Evolutionary conservation across 2,797 vertebrate species (phyloP).

Genomic region (Sus cebifrons): DNA sequence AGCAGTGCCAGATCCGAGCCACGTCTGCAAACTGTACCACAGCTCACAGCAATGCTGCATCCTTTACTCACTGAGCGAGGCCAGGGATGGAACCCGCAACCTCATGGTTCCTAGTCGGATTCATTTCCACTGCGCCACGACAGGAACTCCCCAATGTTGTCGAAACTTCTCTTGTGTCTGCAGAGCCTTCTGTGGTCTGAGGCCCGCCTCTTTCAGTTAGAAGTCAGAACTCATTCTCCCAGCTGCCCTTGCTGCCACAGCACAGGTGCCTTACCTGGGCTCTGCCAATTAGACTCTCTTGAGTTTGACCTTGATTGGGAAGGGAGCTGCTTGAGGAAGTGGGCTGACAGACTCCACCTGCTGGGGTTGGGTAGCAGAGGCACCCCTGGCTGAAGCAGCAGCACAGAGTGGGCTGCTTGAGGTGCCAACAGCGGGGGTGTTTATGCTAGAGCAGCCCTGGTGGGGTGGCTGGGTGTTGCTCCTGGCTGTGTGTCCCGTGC

Average conservation of each 20-base stretch:
- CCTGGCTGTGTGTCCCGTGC: not conserved
- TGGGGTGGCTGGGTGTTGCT: not conserved
- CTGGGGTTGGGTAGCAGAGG: not conserved
- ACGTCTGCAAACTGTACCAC: no score
- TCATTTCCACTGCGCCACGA: no score
- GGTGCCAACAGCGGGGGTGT: no score
- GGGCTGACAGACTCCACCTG: not conserved
- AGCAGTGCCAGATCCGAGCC: no score
- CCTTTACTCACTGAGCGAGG: no score
- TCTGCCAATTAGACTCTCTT: not conserved
- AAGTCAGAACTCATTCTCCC: not conserved
- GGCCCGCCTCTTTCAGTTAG: not conserved
- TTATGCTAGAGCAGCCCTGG: not conserved
- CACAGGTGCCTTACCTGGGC: not conserved
- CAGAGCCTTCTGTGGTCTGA: not conserved
- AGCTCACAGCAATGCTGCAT: no score
- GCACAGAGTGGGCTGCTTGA: not conserved
- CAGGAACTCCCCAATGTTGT: no score
- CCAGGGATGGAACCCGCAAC: no score
- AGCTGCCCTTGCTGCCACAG: not conserved
- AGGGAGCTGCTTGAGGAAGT: not conserved
- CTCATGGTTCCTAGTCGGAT: no score
- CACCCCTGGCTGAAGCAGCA: not conserved
- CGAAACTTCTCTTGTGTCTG: not conserved
- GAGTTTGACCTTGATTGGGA: not conserved